These are phyloP conservation scores for Penaeus indicus DNA, from an alignment of 1,140 invertebrate genomes.

Conservation along the genomic window DNA sequence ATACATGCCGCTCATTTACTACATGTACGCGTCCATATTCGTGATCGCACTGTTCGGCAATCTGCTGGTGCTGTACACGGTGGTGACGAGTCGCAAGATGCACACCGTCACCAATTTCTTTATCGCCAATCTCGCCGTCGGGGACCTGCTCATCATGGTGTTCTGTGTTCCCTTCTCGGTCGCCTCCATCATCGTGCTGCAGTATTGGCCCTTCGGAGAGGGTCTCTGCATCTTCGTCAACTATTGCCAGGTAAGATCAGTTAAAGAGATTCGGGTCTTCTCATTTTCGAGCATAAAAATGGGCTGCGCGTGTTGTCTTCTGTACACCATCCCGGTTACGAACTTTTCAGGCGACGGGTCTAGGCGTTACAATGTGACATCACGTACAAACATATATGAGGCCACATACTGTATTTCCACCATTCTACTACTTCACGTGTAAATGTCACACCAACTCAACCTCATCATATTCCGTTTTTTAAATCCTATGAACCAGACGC, in stretches of 20 bases:
- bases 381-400: no score
- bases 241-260: conserved; percentile 77
- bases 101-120: conserved; percentile 89
- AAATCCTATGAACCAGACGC: no score
- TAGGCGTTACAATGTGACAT: no score
- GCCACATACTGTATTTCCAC: no score
- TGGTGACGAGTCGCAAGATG: conserved; percentile 81
- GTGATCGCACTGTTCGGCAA: conserved; percentile 83
- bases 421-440: no score
- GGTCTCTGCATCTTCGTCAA: conserved; percentile 84
- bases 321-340: no score
- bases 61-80: conserved; percentile 85
- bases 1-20: conserved; percentile 67
- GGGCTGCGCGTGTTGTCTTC: no score
- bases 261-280: no score
- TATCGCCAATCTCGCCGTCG: conserved; percentile 86
- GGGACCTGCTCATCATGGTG: conserved; percentile 86
- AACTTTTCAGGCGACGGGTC: no score
- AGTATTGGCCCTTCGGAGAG: conserved; percentile 87
- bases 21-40: conserved; percentile 81
- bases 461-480: no score
- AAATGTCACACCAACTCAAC: no score
- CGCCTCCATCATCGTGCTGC: conserved; percentile 80
- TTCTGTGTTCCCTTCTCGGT: conserved; percentile 89
- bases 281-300: no score